Base-by-base conservation (phyloP, 2,113 vertebrate genomes). In the Regulus satrapa region DNA sequence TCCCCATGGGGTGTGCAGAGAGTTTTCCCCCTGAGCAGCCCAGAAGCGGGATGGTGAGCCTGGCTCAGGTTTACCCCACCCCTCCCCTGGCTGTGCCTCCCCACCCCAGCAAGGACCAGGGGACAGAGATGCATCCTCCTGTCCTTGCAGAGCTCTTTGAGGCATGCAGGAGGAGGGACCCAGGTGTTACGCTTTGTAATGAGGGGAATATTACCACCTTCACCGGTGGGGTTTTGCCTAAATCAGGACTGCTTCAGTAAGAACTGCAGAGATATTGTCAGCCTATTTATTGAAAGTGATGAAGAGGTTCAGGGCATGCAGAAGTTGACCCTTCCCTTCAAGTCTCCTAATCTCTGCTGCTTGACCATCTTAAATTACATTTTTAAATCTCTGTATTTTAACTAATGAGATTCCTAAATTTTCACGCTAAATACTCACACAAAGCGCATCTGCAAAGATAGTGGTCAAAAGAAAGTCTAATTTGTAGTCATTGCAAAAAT, bases 301-400 rank as follows among this genome's bases (percentile, higher is more conserved):
- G 21, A 55, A 71, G 64, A 63, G 69, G 43, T 21, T 90, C 75
- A 82, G 68, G 79, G 76, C 43, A 81, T 32, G 59, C 32, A 79
- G 61, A 36, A 29, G 40, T 45, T 66, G 48, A 79, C 31, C 54
- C 91, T 89, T 80, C n/a, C 75, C 91, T 93, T 91, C 62, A 94
- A 84, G 85, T 46, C 66, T 92, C 72, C n/a, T 91, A 41, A 88
- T 73, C 25, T 81, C 75, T 91, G 78, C 88, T 89, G 62, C 88
- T 94, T 92, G 61, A 55, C 31, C 52, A n/a, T 76, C 66, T 52
- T 63, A 62, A 49, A 83, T 38, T 77, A 29, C 11, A 25, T 43
- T 76, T 89, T 75, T 16, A 46, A 61, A 67, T 85, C 55, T 90
- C 69, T 71, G 14, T 43, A 9, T 85, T 88, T 91, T 81, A 51